phyloP scores from a whole-genome alignment of 2,797 vertebrate genomes.

The Limnodromus scolopaceus region DNA sequence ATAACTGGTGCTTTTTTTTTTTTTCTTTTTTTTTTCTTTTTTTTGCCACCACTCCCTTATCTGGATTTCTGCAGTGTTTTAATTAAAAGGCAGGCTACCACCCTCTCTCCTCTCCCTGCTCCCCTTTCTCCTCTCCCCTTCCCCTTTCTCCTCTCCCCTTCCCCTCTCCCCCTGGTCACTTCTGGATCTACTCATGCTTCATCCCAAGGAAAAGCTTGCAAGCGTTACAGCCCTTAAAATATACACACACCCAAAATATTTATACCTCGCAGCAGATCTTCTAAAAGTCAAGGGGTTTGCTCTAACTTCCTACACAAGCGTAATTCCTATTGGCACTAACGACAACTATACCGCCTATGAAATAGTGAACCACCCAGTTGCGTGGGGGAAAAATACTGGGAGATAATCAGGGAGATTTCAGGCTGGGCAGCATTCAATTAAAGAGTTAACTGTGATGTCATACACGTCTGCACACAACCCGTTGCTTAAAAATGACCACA shows the following conservation, averaged over 20 bases:
- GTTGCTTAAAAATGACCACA: background rate
- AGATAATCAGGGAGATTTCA: background rate
- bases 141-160: background rate
- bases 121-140: background rate
- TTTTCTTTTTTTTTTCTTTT: background rate
- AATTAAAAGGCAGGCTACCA: background rate
- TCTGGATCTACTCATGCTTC: background rate
- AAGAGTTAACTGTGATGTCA: slow-evolving; percentile 14
- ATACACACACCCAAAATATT: background rate
- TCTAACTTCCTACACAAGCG: background rate
- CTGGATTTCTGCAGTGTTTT: slow-evolving; percentile 3
- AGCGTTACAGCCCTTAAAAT: background rate
- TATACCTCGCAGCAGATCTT: background rate
- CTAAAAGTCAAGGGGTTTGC: background rate
- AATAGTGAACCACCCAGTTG: background rate
- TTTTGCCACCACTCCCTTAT: background rate
- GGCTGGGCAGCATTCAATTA: background rate
- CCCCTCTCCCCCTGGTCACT: background rate
- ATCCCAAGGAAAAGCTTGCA: slow-evolving; percentile 3
- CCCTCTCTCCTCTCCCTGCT: background rate
- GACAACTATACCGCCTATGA: background rate
- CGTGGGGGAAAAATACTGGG: background rate
- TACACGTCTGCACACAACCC: background rate
- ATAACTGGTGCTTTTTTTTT: background rate
- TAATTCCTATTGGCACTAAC: background rate